Evolutionary conservation across 2,113 vertebrate genomes (phyloP).

Genomic region (Phylloscopus trochiloides): DNA sequence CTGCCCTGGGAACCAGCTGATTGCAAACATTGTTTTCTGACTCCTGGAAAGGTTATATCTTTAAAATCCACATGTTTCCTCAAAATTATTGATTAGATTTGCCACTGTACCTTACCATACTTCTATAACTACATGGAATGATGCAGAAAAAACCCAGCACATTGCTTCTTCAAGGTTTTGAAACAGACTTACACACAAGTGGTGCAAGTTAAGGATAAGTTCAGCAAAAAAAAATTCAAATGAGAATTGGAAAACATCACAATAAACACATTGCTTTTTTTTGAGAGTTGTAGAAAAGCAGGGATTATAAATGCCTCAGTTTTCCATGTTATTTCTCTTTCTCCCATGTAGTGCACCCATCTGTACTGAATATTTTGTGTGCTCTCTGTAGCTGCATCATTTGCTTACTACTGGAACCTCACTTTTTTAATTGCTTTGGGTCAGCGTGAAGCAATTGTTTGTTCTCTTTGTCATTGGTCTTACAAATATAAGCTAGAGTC

Average conservation of each 20-base stretch:
- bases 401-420: background rate
- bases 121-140: conserved; percentile 29
- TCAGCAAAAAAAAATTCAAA: background rate
- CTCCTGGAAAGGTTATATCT: background rate
- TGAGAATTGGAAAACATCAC: background rate
- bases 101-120: background rate
- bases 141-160: conserved; percentile 13
- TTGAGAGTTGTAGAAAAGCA: background rate
- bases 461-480: conserved; percentile 5
- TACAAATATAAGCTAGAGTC: background rate
- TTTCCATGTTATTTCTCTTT: background rate
- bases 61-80: background rate
- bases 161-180: background rate
- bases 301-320: background rate
- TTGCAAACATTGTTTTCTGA: background rate
- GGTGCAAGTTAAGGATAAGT: background rate
- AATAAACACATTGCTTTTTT: background rate
- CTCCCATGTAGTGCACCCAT: background rate
- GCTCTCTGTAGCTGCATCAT: background rate
- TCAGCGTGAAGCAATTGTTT: background rate
- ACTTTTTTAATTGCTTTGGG: background rate
- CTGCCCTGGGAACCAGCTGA: background rate
- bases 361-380: background rate
- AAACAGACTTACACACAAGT: background rate
- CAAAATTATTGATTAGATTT: conserved; percentile 21